These are phyloP conservation scores for Mesoclemmys tuberculata DNA, from an alignment of 2,113 vertebrate genomes.

Conservation along the genomic window DNA sequence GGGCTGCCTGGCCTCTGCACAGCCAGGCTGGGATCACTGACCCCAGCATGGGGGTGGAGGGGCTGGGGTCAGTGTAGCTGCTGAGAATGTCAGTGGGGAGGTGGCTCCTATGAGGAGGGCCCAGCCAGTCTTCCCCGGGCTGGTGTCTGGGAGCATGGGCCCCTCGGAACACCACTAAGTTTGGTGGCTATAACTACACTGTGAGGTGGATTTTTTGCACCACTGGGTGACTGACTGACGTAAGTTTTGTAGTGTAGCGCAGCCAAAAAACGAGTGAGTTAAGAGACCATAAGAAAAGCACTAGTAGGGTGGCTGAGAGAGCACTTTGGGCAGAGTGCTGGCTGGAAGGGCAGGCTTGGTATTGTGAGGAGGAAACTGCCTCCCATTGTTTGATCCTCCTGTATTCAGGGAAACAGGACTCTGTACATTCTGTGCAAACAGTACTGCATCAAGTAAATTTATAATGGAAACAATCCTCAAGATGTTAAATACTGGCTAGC, in stretches of 20 bases:
- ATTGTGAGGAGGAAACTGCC: neutral
- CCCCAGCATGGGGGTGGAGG: no score
- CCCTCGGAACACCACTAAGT: no score
- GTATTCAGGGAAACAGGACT: neutral
- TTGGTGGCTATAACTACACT: no score
- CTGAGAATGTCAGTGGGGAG: no score
- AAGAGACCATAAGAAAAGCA: neutral
- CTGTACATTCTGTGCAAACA: neutral
- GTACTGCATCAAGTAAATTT: neutral
- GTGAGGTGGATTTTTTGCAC: no score
- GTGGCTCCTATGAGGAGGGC: no score
- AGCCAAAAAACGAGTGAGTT: neutral
- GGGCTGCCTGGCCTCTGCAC: no score
- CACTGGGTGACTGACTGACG: no score
- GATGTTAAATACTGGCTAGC: neutral
- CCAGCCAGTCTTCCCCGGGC: no score
- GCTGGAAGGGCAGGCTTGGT: neutral
- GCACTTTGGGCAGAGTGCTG: neutral
- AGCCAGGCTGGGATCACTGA: no score
- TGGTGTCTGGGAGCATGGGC: no score
- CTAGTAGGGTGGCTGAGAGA: neutral
- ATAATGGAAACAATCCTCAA: neutral
- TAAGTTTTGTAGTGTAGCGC: neutral
- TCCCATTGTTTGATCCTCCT: neutral
- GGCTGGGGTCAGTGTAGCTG: no score